Conservation (phyloP, 2,888 invertebrate genomes). For the Cecidostiba fungosa region DNA sequence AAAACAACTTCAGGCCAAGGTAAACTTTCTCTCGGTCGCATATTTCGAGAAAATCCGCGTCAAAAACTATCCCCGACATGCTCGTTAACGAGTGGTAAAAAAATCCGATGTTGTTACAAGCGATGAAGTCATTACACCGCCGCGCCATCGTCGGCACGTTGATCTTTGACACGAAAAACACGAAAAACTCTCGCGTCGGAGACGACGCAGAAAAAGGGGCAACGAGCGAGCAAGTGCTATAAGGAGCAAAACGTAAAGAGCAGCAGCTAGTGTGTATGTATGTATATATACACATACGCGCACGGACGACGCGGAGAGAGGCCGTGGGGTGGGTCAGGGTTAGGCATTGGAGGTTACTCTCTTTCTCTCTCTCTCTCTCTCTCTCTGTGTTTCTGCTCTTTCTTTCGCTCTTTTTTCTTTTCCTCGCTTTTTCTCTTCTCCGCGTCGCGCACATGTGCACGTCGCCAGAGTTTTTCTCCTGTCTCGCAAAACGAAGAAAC, state of each 20-base stretch:
- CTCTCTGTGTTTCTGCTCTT: background rate
- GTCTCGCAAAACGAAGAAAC: background rate
- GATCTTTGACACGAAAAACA: conserved; percentile 1
- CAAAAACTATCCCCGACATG: too few species aligned
- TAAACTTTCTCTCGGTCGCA: background rate
- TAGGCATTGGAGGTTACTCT: conserved; percentile 51
- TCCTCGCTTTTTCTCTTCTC: conserved; percentile 16
- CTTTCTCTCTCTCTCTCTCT: background rate
- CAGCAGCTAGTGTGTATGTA: conserved; percentile 32
- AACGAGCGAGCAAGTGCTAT: conserved; percentile 43
- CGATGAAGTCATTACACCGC: background rate
- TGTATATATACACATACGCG: background rate
- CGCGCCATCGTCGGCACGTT: background rate
- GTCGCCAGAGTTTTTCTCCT: background rate
- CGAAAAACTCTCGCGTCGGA: background rate
- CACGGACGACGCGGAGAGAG: conserved; percentile 39
- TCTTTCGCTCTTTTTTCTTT: conserved; percentile 39
- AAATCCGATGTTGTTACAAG: background rate
- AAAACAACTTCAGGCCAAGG: background rate
- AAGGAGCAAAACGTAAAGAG: conserved; percentile 28
- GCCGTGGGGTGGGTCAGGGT: conserved; percentile 70
- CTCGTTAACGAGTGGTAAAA: background rate
- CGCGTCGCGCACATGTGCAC: background rate
- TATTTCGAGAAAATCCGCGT: too few species aligned
- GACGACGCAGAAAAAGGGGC: background rate